phyloP scores from a whole-genome alignment of 2,113 vertebrate genomes.

The Onychostoma macrolepis region DNA sequence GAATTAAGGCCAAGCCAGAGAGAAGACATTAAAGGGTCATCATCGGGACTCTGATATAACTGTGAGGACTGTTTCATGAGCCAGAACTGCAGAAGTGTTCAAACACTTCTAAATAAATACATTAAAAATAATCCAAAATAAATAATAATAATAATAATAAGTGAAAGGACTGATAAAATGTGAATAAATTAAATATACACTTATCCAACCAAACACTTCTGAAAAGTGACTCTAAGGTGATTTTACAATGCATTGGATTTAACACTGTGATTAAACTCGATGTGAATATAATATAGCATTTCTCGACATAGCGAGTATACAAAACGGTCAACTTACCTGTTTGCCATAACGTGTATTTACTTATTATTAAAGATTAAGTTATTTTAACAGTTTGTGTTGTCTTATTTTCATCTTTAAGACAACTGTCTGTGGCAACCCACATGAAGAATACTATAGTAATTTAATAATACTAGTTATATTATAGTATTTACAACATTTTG shows the following conservation, averaged over 20 bases:
- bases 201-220: not conserved
- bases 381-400: not conserved
- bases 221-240: not conserved
- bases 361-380: not conserved
- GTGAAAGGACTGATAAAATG: not conserved
- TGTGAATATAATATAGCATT: not conserved
- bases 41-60: not conserved
- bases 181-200: not conserved
- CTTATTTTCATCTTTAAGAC: not conserved
- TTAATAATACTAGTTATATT: no score
- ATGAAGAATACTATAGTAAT: no score
- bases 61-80: conserved; percentile 10
- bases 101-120: not conserved
- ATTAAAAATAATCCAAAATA: no score
- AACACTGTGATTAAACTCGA: not conserved
- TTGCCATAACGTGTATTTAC: not conserved
- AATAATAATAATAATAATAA: no score
- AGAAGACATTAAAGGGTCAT: not conserved
- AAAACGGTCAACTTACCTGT: not conserved
- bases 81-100: not conserved
- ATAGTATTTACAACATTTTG: no score
- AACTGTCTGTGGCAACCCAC: not conserved
- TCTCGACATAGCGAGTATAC: not conserved
- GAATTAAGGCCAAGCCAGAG: not conserved
- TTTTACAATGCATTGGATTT: not conserved